Conservation (phyloP, 2,113 vertebrate species). For the Cyphomyrus plagiostoma region DNA sequence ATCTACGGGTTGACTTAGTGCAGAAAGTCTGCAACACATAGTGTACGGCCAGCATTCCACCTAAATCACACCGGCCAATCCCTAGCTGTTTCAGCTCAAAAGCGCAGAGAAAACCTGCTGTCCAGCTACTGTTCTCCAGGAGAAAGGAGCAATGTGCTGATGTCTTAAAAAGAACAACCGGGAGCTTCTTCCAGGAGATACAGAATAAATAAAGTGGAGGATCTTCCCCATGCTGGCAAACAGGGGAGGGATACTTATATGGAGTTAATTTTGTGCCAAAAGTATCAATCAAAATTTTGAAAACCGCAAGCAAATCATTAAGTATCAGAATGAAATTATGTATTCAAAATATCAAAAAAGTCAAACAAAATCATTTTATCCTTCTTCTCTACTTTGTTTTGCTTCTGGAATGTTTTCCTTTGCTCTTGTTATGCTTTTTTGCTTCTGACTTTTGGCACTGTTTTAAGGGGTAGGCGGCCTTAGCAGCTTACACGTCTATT, state of each 20-base stretch:
- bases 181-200: neutral
- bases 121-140: neutral
- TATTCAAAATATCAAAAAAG: no score
- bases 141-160: neutral
- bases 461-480: no score
- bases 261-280: no score
- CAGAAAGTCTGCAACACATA: neutral
- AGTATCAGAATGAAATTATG: no score
- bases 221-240: neutral
- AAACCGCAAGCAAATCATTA: no score
- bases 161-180: neutral
- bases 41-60: neutral
- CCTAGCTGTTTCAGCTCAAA: neutral
- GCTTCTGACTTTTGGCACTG: no score
- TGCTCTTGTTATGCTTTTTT: no score
- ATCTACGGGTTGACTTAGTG: neutral
- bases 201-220: neutral
- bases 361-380: no score
- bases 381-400: no score
- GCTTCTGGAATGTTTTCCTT: no score
- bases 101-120: neutral
- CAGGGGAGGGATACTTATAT: neutral
- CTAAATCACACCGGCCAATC: neutral
- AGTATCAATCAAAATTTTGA: no score
- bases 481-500: no score